Base-by-base conservation (phyloP, 2,888 invertebrate species). In the Silvanus unidentatus region DNA sequence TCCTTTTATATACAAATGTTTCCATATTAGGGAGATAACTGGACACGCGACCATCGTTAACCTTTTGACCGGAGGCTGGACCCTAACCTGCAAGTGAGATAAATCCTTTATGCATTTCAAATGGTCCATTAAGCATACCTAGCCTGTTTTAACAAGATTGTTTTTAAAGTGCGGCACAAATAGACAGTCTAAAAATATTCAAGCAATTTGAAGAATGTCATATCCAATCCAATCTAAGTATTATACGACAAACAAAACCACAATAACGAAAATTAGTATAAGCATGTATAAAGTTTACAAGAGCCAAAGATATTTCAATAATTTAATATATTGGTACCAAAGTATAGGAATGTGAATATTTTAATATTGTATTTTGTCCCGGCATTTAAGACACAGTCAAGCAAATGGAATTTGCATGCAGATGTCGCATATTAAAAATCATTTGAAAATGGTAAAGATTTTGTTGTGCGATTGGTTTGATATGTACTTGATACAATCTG, bases 381-480 rank as follows among this genome's bases (percentile, higher is more conserved):
- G 58, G 59, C 59, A 59, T 63, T 63, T 62, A 60, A 61, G 54
- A 49, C 55, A 49, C 59, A 58, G 47, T 43, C 46, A 47, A 39
- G 49, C 60, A 55, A 30, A 43, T 42, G 36, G 51, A 53, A 45
- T 15, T 30, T 61, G 51, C 42, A 44, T 42, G 29, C 36, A 44
- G 42, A 12, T 32, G 5, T 12, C 3, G 45, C 32, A 50, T 53
- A 53, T 57, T 54, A 56, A 58, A 58, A 59, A 60, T 57, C 63
- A 61, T 65, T 65, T 60, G 60, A 51, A 47, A 40, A 42, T 47
- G 43, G 45, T 49, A 37, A 57, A 47, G 50, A 59, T 56, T 63
- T 59, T 49, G 45, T 57, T 66, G 68, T 60, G 57, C 66, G 64
- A 64, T 62, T 60, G 59, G 59, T 62, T 64, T 64, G 67, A 66